Percentiles rank a stretch among this genome's conserved stretches.
phyloP scores from a whole-genome alignment of 2,888 invertebrate species.

The Hyppa rectilinea region DNA sequence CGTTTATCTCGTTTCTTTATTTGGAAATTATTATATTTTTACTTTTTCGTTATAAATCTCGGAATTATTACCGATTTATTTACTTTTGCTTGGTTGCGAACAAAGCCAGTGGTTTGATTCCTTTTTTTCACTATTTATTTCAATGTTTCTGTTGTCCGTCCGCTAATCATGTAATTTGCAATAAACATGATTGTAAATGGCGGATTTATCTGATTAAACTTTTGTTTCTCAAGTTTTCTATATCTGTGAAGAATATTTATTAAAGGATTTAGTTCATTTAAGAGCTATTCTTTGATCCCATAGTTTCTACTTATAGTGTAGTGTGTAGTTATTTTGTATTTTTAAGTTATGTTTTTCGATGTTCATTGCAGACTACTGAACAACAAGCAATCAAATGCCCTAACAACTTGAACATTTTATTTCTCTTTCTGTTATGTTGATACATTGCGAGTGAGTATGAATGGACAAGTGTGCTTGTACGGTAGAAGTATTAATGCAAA shows the following conservation, averaged over 20 bases:
- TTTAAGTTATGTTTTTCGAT: conserved; percentile 58
- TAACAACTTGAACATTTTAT: conserved; percentile 22
- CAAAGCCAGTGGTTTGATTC: conserved; percentile 60
- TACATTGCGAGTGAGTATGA: conserved; percentile 24
- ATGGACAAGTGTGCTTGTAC: conserved; percentile 36
- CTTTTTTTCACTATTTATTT: conserved; percentile 47
- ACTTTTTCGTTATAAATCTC: conserved; percentile 54
- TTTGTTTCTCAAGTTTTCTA: conserved; percentile 26
- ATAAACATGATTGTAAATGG: conserved; percentile 20
- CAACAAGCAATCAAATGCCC: conserved; percentile 44
- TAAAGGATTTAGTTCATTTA: conserved; percentile 52
- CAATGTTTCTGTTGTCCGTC: conserved; percentile 20
- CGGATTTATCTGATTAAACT: conserved; percentile 30
- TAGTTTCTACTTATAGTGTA: conserved; percentile 56
- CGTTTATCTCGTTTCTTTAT: conserved; percentile 70
- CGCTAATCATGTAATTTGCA: conserved; percentile 38
- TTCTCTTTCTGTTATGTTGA: conserved; percentile 33
- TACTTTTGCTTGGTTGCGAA: conserved; percentile 61
- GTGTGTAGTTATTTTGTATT: conserved; percentile 58
- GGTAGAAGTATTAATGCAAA: conserved; percentile 45
- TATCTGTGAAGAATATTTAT: conserved; percentile 57
- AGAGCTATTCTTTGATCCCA: conserved; percentile 32
- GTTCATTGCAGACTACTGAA: conserved; percentile 41
- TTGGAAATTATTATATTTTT: conserved; percentile 50
- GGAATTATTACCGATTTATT: conserved; percentile 55